These are phyloP conservation scores for Sylvia borin DNA, from an alignment of 2,797 vertebrate species.

Conservation along the genomic window DNA sequence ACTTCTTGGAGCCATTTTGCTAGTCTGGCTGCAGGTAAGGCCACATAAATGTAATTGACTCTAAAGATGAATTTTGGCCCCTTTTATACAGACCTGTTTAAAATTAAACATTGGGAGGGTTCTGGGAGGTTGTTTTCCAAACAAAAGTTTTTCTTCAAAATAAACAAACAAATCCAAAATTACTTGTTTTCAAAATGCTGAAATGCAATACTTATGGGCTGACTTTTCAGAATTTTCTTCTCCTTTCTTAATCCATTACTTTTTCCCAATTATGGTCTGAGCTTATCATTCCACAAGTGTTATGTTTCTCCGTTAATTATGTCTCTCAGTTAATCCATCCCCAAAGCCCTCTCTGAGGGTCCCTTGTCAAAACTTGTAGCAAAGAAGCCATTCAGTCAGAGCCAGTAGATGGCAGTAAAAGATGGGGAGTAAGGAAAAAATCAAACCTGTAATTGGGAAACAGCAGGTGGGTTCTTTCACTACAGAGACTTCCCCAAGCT, in stretches of 20 bases:
- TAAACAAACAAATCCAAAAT: background rate
- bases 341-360: background rate
- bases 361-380: background rate
- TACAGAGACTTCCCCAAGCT: background rate
- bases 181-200: background rate
- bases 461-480: background rate
- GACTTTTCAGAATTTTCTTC: background rate
- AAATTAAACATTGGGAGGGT: background rate
- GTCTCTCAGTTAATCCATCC: background rate
- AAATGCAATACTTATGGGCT: background rate
- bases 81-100: background rate
- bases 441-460: background rate
- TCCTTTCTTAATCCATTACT: background rate
- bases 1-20: background rate
- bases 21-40: background rate
- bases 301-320: background rate
- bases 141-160: background rate
- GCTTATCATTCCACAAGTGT: background rate
- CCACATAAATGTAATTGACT: background rate
- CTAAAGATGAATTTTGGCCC: background rate
- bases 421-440: background rate
- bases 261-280: rapidly evolving
- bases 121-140: background rate
- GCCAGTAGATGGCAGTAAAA: conserved; percentile 18
- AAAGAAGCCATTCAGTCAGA: background rate